Conservation (phyloP, 2,797 vertebrate species). For the Bucorvus abyssinicus region DNA sequence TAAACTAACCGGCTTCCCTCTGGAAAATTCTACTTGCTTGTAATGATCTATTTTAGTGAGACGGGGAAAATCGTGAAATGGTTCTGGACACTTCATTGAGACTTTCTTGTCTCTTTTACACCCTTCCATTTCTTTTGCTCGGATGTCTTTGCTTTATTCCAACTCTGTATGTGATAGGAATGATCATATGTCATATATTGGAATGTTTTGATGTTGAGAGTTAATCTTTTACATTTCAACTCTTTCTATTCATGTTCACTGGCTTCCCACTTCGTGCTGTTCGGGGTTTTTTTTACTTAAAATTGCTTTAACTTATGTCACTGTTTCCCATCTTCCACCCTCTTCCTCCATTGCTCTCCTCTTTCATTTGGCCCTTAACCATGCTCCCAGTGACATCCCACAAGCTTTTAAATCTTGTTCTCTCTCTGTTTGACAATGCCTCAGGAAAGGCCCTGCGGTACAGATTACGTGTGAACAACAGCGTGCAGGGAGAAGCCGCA, state of each 20-base stretch:
- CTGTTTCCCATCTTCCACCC: background rate
- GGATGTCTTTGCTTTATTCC: background rate
- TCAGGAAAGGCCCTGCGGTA: background rate
- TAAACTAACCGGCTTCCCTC: background rate
- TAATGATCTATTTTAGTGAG: background rate
- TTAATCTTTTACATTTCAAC: background rate
- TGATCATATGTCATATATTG: background rate
- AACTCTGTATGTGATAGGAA: accelerated
- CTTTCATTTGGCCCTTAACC: background rate
- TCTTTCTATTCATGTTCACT: background rate
- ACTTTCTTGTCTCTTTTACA: background rate
- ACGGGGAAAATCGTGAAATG: background rate
- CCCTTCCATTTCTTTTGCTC: background rate
- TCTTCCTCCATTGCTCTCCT: background rate
- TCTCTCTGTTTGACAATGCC: background rate
- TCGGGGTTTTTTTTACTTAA: accelerated
- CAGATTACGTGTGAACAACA: background rate
- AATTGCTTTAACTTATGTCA: background rate
- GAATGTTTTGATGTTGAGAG: background rate
- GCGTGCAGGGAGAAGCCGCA: background rate
- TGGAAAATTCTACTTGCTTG: background rate
- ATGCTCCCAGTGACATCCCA: background rate
- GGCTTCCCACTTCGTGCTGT: background rate
- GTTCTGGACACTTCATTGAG: background rate
- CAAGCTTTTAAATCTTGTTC: background rate